Evolutionary conservation across 2,888 invertebrate genomes (phyloP).

Genomic region (Encarsia formosa): DNA sequence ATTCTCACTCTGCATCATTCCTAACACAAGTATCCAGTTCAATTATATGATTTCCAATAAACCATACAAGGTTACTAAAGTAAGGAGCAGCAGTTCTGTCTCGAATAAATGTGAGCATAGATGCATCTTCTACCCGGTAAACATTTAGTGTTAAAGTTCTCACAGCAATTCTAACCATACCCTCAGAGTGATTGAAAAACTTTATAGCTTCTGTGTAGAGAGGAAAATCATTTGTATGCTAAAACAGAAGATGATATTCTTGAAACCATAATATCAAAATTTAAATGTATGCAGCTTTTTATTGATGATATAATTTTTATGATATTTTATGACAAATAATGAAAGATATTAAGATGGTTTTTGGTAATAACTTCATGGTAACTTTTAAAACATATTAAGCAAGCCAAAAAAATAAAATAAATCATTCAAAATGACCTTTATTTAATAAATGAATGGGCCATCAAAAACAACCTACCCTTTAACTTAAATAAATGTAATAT

Average conservation of each 20-base stretch:
- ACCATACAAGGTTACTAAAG: conserved; percentile 98
- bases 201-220: conserved; percentile 98
- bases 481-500: no score
- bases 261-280: conserved; percentile 2
- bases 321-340: no score
- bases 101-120: conserved; percentile 92
- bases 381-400: no score
- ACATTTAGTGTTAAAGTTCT: conserved; percentile 96
- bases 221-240: conserved; percentile 98
- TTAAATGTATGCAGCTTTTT: conserved; percentile 19
- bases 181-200: conserved; percentile 98
- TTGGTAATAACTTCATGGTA: no score
- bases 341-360: no score
- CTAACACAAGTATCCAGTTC: conserved; percentile 93
- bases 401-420: no score
- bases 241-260: conserved; percentile 37
- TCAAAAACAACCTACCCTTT: no score
- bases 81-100: conserved; percentile 97
- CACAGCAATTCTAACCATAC: conserved; percentile 98
- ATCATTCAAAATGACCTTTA: no score
- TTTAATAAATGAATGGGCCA: no score
- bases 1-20: conserved; percentile 89
- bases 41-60: conserved; percentile 95
- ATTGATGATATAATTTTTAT: no score
- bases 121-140: conserved; percentile 87